These are phyloP conservation scores for Lethenteron reissneri DNA, from an alignment of 2,113 vertebrate genomes.

Conservation along the genomic window DNA sequence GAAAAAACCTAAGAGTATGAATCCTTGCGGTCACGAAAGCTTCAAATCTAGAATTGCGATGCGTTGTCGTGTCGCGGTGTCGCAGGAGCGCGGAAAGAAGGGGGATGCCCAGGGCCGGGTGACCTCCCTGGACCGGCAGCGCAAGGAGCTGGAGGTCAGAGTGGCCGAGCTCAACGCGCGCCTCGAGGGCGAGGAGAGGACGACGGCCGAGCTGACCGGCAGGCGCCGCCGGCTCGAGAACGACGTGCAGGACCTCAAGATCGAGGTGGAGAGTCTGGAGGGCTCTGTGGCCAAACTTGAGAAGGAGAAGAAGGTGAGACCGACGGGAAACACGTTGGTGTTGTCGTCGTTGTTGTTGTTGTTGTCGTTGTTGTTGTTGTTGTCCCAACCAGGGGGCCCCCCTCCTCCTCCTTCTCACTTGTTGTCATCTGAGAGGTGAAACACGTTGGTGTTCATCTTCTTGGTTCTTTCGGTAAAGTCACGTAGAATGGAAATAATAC, in stretches of 20 bases:
- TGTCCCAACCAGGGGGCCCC: no score
- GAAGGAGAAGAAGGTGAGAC: conserved; percentile 24
- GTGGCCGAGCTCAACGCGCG: conserved; percentile 22
- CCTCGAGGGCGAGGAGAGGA: conserved; percentile 27
- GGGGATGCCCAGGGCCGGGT: neutral
- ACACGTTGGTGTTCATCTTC: no score
- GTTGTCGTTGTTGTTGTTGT: no score
- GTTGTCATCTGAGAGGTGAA: no score
- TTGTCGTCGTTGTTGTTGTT: no score
- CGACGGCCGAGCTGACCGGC: conserved; percentile 18
- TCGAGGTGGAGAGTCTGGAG: conserved; percentile 29
- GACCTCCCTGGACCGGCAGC: conserved; percentile 7
- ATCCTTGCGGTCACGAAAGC: no score
- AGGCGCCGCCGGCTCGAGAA: conserved; percentile 24
- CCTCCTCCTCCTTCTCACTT: no score
- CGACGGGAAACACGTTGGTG: no score
- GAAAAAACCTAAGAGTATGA: no score
- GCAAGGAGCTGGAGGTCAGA: conserved; percentile 23
- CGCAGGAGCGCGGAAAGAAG: conserved; percentile 3
- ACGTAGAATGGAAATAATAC: no score
- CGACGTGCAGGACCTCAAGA: conserved; percentile 24
- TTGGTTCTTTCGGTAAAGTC: no score
- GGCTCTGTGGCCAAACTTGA: conserved; percentile 19
- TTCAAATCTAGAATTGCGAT: no score
- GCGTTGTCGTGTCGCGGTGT: neutral